Evolutionary conservation across 2,888 invertebrate species (phyloP).

Genomic region (Ophraella communa): DNA sequence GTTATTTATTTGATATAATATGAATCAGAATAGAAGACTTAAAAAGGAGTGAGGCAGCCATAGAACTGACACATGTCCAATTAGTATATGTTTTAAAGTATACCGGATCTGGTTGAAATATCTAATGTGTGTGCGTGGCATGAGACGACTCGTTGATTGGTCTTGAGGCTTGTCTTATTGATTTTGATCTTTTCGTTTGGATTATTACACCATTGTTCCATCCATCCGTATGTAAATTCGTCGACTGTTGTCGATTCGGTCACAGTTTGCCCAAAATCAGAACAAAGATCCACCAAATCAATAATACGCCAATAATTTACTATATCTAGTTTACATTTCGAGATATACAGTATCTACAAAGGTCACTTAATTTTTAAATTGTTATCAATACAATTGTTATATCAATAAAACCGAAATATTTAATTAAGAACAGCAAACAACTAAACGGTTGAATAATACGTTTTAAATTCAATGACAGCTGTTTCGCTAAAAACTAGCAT

Average conservation of each 20-base stretch:
- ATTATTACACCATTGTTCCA: conserved; percentile 55
- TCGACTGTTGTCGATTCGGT: conserved; percentile 37
- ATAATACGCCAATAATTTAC: neutral
- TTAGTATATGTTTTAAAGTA: conserved; percentile 59
- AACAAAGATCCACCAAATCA: conserved; percentile 16
- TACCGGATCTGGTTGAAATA: conserved; percentile 54
- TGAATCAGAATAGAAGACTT: conserved; percentile 55
- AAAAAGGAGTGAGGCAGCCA: conserved; percentile 54
- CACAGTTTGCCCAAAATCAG: conserved; percentile 25
- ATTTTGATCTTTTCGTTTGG: conserved; percentile 55
- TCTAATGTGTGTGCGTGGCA: conserved; percentile 50
- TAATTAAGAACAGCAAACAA: too few species aligned
- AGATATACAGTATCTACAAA: neutral
- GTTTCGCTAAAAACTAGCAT: too few species aligned
- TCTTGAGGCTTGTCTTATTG: conserved; percentile 50
- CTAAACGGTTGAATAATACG: too few species aligned
- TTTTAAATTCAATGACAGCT: too few species aligned
- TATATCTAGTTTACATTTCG: neutral
- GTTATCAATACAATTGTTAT: too few species aligned
- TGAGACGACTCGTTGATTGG: conserved; percentile 27
- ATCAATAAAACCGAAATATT: too few species aligned
- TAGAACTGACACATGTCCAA: conserved; percentile 58
- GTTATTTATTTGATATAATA: conserved; percentile 49
- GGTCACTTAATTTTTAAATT: neutral
- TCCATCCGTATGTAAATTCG: conserved; percentile 54